Conservation (phyloP, 2,888 invertebrate genomes). For the Drosophila emarginata region DNA sequence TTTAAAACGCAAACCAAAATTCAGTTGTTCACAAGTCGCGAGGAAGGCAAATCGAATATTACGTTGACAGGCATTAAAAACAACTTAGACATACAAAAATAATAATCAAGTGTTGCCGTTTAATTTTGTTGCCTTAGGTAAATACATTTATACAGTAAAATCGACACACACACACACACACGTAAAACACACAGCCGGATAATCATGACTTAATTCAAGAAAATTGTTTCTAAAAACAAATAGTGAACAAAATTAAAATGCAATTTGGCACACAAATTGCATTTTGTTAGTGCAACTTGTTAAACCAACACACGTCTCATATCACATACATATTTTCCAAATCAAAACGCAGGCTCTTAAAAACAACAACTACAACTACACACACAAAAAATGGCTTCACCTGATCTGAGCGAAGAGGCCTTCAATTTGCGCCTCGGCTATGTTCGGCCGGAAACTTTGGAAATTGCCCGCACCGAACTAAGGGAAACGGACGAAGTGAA, state of each 20-base stretch:
- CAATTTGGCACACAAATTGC: slow-evolving; percentile 35
- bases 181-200: slow-evolving; percentile 1
- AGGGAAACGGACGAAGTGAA: slow-evolving; percentile 88
- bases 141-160: slow-evolving; percentile 16
- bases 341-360: slow-evolving; percentile 24
- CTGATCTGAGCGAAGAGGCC: slow-evolving; percentile 81
- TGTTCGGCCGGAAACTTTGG: slow-evolving; percentile 84
- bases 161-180: slow-evolving; percentile 10
- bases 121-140: slow-evolving; percentile 40
- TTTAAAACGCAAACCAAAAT: slow-evolving; percentile 64
- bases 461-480: slow-evolving; percentile 86
- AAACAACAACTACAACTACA: slow-evolving; percentile 21
- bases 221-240: slow-evolving; percentile 35
- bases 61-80: slow-evolving; percentile 29
- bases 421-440: slow-evolving; percentile 86
- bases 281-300: slow-evolving; percentile 30
- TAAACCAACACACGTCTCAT: slow-evolving; percentile 29
- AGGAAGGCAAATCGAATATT: slow-evolving; percentile 50
- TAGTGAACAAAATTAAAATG: slow-evolving; percentile 36
- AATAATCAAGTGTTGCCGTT: slow-evolving; percentile 13
- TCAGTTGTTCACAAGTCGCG: slow-evolving; percentile 74
- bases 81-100: slow-evolving; percentile 8
- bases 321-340: slow-evolving; percentile 37
- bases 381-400: slow-evolving; percentile 62
- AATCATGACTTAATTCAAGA: slow-evolving; percentile 18